Evolutionary conservation across 2,888 invertebrate species (phyloP).

Genomic region (Pardosa pseudoannulata): DNA sequence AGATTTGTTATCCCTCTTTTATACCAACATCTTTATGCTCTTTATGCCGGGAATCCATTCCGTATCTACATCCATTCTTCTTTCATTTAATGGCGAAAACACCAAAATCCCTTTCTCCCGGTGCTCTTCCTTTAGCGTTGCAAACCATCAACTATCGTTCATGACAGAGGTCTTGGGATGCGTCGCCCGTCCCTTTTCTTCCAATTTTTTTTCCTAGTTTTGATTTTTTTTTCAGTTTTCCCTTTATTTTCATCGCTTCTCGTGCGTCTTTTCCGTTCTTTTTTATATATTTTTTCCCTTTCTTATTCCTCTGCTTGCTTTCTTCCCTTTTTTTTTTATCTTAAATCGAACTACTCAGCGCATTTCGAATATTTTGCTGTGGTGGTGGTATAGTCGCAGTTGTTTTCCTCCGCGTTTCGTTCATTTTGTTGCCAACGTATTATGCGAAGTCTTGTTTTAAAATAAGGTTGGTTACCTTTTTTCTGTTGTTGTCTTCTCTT

Average conservation of each 20-base stretch:
- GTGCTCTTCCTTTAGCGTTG: slow-evolving; percentile 19
- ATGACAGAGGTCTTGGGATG: slow-evolving; percentile 54
- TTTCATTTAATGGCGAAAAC: slow-evolving; percentile 65
- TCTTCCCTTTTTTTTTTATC: background rate
- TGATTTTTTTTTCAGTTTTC: slow-evolving; percentile 33
- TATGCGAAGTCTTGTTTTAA: slow-evolving; percentile 55
- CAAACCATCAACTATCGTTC: slow-evolving; percentile 66
- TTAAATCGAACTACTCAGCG: slow-evolving; percentile 62
- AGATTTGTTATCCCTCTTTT: slow-evolving; percentile 14
- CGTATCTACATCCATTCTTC: slow-evolving; percentile 37
- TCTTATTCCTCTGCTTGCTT: background rate
- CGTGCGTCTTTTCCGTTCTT: slow-evolving; percentile 26
- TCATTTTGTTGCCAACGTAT: slow-evolving; percentile 39
- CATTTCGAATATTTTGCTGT: slow-evolving; percentile 56
- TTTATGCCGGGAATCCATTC: slow-evolving; percentile 12
- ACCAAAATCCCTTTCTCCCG: slow-evolving; percentile 46
- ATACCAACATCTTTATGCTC: slow-evolving; percentile 17
- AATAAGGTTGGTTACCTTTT: slow-evolving; percentile 52
- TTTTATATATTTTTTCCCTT: background rate
- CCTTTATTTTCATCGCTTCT: slow-evolving; percentile 25
- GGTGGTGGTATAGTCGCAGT: slow-evolving; percentile 29
- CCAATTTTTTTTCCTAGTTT: background rate
- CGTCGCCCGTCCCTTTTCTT: background rate
- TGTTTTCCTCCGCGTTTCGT: slow-evolving; percentile 14
- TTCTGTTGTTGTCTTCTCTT: background rate